Percentiles rank a stretch among this genome's conserved stretches.
phyloP scores from a whole-genome alignment of 2,888 invertebrate genomes.

The Fragum sueziense region DNA sequence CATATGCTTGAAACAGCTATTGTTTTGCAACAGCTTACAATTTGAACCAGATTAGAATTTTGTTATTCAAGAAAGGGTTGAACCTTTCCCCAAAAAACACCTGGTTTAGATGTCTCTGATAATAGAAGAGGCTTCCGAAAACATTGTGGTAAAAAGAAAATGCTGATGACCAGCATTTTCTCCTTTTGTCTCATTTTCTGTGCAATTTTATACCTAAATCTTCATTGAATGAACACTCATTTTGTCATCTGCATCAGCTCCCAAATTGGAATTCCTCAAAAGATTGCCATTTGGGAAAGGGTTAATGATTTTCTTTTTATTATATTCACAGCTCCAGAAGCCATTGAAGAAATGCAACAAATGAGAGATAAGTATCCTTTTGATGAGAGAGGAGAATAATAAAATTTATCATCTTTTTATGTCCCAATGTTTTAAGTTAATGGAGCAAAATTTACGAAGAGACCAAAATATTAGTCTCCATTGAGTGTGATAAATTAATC shows the following conservation, averaged over 20 bases:
- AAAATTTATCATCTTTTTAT: too few relatives aligned
- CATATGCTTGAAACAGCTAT: background rate
- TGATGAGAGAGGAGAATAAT: too few relatives aligned
- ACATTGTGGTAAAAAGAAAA: background rate
- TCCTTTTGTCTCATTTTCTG: background rate
- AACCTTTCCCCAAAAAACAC: background rate
- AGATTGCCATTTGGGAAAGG: too few relatives aligned
- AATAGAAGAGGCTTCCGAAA: background rate
- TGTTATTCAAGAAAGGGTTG: too few relatives aligned
- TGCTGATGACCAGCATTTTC: background rate
- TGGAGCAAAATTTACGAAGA: too few relatives aligned
- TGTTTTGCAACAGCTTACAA: background rate
- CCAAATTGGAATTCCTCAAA: too few relatives aligned
- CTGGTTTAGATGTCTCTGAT: too few relatives aligned
- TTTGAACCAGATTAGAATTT: background rate
- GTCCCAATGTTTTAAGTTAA: too few relatives aligned
- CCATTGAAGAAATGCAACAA: conserved; percentile 78
- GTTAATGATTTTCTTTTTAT: background rate
- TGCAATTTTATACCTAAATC: too few relatives aligned
- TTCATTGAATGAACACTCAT: background rate
- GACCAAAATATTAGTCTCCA: too few relatives aligned
- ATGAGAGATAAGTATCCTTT: conserved; percentile 79
- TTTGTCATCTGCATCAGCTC: too few relatives aligned
- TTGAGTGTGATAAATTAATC: too few relatives aligned
- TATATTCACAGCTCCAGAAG: conserved; percentile 74